Conservation (phyloP, 2,113 vertebrate species). For the Tragelaphus scriptus region DNA sequence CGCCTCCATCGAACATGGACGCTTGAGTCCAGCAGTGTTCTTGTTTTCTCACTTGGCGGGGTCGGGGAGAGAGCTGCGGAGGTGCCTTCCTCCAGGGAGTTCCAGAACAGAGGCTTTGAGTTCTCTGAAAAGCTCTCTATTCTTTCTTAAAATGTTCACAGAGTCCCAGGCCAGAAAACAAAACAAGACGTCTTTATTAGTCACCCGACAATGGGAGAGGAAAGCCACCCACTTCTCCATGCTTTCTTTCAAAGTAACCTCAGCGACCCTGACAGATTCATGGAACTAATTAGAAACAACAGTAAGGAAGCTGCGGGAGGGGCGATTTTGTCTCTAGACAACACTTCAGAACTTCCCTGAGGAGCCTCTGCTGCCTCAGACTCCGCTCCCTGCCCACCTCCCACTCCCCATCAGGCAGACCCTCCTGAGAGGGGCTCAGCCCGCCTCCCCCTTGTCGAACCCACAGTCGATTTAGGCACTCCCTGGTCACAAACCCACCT, state of each 20-base stretch:
- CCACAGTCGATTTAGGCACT: background rate
- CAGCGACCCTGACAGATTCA: background rate
- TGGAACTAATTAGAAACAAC: background rate
- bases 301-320: background rate
- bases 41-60: background rate
- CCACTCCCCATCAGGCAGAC: background rate
- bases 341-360: background rate
- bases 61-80: background rate
- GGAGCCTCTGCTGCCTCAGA: background rate
- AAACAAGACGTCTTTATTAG: background rate
- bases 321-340: background rate
- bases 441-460: rapidly evolving
- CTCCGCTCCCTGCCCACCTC: background rate
- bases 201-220: background rate
- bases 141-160: constrained; percentile 18
- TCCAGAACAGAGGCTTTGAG: background rate
- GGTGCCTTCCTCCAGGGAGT: background rate
- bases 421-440: background rate
- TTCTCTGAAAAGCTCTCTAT: background rate
- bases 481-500: rapidly evolving
- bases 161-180: background rate
- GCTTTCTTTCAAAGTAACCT: background rate
- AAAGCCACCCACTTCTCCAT: background rate
- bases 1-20: rapidly evolving
- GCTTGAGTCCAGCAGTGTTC: too few species aligned